phyloP scores from a whole-genome alignment of 92 coral and sea anemone genomes.

The Zoanthus sansibaricus region DNA sequence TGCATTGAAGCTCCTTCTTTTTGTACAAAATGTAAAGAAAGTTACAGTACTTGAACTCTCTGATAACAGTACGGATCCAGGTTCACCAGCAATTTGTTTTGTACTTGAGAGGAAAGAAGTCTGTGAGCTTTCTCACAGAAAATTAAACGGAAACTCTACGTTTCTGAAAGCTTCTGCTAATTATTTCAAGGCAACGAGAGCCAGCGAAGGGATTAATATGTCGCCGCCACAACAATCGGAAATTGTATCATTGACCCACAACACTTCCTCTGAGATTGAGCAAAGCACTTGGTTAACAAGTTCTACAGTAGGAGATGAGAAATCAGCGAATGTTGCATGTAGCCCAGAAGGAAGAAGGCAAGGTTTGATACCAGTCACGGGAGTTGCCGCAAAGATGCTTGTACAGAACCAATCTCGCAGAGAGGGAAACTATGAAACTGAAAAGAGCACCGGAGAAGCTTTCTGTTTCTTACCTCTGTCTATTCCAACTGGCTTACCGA shows the following conservation, averaged over 20 bases:
- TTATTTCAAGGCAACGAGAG: conserved; percentile 21
- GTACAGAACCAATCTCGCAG: neutral
- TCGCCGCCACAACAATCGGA: conserved; percentile 54
- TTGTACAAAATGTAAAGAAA: conserved; percentile 69
- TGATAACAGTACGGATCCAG: conserved; percentile 9
- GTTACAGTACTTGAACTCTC: conserved; percentile 66
- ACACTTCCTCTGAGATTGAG: neutral
- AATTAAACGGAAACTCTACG: conserved; percentile 12
- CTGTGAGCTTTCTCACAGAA: conserved; percentile 16
- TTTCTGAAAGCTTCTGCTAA: conserved; percentile 70
- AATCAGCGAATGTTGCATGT: conserved; percentile 62
- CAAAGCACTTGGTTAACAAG: conserved; percentile 68
- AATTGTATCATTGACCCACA: conserved; percentile 28
- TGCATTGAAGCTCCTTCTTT: conserved; percentile 71
- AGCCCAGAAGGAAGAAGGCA: conserved; percentile 70
- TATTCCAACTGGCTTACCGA: conserved; percentile 82
- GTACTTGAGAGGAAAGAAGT: conserved; percentile 35
- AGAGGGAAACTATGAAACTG: neutral
- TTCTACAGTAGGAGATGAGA: conserved; percentile 61
- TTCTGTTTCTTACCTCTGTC: conserved; percentile 87
- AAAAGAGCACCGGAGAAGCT: conserved; percentile 68
- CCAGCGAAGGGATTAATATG: conserved; percentile 1
- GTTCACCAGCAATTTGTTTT: conserved; percentile 37
- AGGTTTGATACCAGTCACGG: conserved; percentile 74
- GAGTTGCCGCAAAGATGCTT: conserved; percentile 64